Evolutionary conservation across 2,113 vertebrate genomes (phyloP).

Genomic region (Rhinoderma darwinii): DNA sequence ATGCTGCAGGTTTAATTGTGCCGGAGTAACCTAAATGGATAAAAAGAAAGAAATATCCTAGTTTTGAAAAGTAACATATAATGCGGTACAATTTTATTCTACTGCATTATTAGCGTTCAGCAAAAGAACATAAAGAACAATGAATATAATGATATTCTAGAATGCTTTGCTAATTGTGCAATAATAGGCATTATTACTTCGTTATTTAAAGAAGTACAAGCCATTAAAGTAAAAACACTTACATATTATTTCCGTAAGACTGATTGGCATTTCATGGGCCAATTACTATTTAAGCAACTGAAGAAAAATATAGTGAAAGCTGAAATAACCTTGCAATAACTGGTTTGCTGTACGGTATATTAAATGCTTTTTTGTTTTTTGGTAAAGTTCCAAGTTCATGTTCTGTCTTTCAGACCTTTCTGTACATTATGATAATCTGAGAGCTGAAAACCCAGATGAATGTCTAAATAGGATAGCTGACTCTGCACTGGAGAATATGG

Average conservation of each 20-base stretch:
- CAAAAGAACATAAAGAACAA: neutral
- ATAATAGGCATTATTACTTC: neutral
- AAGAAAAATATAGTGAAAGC: neutral
- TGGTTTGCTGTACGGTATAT: neutral
- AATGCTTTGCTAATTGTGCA: neutral
- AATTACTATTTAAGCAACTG: neutral
- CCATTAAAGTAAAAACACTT: neutral
- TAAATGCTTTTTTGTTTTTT: neutral
- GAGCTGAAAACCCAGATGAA: neutral
- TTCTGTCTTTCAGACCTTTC: neutral
- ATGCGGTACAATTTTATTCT: neutral
- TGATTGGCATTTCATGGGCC: neutral
- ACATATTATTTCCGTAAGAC: neutral
- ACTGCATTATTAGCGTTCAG: neutral
- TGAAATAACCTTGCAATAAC: neutral
- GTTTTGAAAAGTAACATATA: neutral
- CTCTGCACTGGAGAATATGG: neutral
- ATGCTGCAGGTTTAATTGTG: slow-evolving; percentile 28
- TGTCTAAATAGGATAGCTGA: neutral
- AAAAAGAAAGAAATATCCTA: neutral
- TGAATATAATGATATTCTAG: neutral
- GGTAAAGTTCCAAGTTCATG: neutral
- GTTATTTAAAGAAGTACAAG: slow-evolving; percentile 15
- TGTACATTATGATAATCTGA: neutral
- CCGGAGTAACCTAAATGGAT: neutral